phyloP scores from a whole-genome alignment of 2,888 invertebrate genomes.

The Branchipolynoe longqiensis region DNA sequence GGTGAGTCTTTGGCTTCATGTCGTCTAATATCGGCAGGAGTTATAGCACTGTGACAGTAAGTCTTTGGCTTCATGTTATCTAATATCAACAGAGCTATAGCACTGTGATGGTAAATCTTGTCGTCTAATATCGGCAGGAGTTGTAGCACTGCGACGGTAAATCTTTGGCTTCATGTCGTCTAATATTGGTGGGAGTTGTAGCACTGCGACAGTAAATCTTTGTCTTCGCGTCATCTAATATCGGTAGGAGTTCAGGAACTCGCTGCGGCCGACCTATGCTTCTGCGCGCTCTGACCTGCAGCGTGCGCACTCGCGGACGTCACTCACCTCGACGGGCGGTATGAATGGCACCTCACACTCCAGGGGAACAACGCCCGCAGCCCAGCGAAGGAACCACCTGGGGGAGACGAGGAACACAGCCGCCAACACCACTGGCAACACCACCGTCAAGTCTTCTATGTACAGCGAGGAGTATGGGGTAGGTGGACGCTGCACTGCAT shows the following conservation, averaged over 20 bases:
- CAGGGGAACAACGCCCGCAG: conserved; percentile 25
- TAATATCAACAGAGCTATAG: too few relatives aligned
- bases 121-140: too few relatives aligned
- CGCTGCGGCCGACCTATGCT: conserved; percentile 37
- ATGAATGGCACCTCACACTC: conserved; percentile 29
- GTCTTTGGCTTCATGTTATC: too few relatives aligned
- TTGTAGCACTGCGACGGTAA: too few relatives aligned
- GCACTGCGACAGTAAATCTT: too few relatives aligned
- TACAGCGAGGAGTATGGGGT: conserved; percentile 46
- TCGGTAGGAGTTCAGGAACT: conserved; percentile 59
- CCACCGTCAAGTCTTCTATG: conserved; percentile 39
- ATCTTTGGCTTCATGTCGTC: too few relatives aligned
- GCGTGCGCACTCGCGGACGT: conserved; percentile 36
- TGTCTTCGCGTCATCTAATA: too few relatives aligned
- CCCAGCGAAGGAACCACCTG: neutral
- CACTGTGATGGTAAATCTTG: too few relatives aligned
- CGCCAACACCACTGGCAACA: conserved; percentile 14
- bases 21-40: too few relatives aligned
- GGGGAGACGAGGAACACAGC: conserved; percentile 21
- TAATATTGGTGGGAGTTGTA: too few relatives aligned
- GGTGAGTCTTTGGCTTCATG: too few relatives aligned
- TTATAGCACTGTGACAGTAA: too few relatives aligned
- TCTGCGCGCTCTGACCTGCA: conserved; percentile 33
- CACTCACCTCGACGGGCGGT: conserved; percentile 42
- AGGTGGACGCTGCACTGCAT: neutral